These are phyloP conservation scores for Spea bombifrons DNA, from an alignment of 2,113 vertebrate species.

Conservation along the genomic window DNA sequence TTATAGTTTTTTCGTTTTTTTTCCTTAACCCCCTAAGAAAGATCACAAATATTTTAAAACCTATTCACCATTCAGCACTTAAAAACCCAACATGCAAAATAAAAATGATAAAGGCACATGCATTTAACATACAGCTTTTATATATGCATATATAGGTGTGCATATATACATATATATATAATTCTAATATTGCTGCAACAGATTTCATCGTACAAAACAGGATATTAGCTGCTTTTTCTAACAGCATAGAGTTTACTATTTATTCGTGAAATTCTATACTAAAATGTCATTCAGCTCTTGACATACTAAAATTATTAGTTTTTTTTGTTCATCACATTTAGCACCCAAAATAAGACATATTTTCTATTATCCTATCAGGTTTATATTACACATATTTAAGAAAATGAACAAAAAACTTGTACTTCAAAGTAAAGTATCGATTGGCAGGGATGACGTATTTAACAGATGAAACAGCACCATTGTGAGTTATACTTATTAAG, in stretches of 20 bases:
- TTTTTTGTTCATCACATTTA: neutral
- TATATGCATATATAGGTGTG: neutral
- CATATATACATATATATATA: slow-evolving; percentile 18
- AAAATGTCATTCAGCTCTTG: neutral
- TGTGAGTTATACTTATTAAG: too few species aligned
- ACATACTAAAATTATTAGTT: neutral
- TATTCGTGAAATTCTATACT: too few species aligned
- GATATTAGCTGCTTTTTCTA: neutral
- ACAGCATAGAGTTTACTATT: too few species aligned
- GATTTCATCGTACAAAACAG: slow-evolving; percentile 10
- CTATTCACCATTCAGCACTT: neutral
- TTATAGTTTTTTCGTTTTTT: too few species aligned
- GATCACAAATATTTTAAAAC: neutral
- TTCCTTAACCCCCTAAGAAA: too few species aligned
- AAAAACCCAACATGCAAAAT: slow-evolving; percentile 35
- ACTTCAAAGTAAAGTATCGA: neutral
- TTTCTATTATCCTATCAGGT: neutral
- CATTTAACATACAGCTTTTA: slow-evolving; percentile 16
- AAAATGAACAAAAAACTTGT: neutral
- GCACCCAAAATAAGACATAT: neutral
- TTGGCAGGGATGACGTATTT: neutral
- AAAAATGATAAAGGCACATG: slow-evolving; percentile 28
- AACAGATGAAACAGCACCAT: neutral
- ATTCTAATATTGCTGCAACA: slow-evolving; percentile 26
- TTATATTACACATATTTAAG: neutral